A percentile compares a stretch with the other conserved stretches of the same genome.
These are phyloP conservation scores for Hypsopygia costalis DNA, from an alignment of 2,888 invertebrate genomes.

Conservation along the genomic window DNA sequence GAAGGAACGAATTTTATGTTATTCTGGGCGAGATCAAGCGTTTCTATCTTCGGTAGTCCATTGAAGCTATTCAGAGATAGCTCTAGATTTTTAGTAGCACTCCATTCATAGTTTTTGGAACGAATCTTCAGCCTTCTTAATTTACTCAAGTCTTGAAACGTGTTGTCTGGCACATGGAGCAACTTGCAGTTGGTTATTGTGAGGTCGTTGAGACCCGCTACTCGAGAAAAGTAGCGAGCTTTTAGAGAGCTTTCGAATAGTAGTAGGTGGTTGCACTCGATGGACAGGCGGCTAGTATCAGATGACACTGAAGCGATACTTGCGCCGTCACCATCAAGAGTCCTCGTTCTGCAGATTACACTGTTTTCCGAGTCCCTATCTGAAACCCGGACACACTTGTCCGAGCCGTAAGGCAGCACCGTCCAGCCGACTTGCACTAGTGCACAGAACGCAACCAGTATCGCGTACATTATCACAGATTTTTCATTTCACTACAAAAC, in stretches of 20 bases:
- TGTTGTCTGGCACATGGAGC: conserved; percentile 85
- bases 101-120: conserved; percentile 91
- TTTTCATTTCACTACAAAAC: conserved; percentile 74
- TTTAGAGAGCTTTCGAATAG: conserved; percentile 89
- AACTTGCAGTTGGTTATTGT: conserved; percentile 90
- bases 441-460: conserved; percentile 71
- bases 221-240: conserved; percentile 85
- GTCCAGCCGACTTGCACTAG: conserved; percentile 78
- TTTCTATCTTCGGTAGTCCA: conserved; percentile 89
- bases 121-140: conserved; percentile 89
- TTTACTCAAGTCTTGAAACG: conserved; percentile 90
- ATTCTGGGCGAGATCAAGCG: conserved; percentile 90
- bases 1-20: conserved; percentile 90
- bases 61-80: conserved; percentile 85
- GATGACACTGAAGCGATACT: conserved; percentile 82
- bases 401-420: conserved; percentile 75
- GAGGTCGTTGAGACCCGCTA: conserved; percentile 87
- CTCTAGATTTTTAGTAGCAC: conserved; percentile 86
- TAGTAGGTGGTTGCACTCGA: conserved; percentile 89
- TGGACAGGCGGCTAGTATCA: conserved; percentile 86
- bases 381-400: conserved; percentile 68
- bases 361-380: conserved; percentile 71
- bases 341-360: conserved; percentile 85
- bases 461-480: conserved; percentile 76
- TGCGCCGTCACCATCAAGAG: conserved; percentile 85